Conservation (phyloP, 2,888 invertebrate species). For the Stegophylla sp. region DNA sequence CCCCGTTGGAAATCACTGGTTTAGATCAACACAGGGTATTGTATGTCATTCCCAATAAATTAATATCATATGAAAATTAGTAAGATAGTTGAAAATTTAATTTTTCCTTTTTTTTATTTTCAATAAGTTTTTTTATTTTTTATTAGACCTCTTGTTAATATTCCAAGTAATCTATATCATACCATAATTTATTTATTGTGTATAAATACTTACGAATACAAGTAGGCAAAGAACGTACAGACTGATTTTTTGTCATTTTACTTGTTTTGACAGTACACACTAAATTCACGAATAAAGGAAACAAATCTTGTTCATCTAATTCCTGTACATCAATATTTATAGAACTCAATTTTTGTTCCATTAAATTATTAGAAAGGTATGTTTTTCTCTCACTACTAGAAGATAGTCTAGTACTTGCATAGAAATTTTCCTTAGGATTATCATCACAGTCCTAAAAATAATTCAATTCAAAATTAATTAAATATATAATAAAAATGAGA, state of each 20-base stretch:
- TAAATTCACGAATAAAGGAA: constrained; percentile 46
- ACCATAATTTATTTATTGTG: not conserved
- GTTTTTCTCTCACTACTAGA: not conserved
- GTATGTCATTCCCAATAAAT: too few relatives aligned
- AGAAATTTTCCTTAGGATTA: not conserved
- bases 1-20: too few relatives aligned
- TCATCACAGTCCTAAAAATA: constrained; percentile 18
- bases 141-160: too few relatives aligned
- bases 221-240: constrained; percentile 42
- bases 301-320: constrained; percentile 41
- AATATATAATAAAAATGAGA: not conserved
- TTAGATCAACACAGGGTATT: too few relatives aligned
- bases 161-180: too few relatives aligned
- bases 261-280: constrained; percentile 35
- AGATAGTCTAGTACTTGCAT: not conserved
- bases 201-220: constrained; percentile 51
- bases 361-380: constrained; percentile 13
- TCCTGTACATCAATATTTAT: constrained; percentile 15
- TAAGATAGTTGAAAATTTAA: too few relatives aligned
- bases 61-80: too few relatives aligned
- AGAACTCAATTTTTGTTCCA: not conserved
- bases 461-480: not conserved
- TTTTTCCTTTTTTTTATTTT: too few relatives aligned
- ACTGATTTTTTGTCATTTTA: constrained; percentile 5
- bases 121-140: too few relatives aligned